Base-by-base conservation (phyloP, 2,113 vertebrate genomes). In the Oophaga pumilio region DNA sequence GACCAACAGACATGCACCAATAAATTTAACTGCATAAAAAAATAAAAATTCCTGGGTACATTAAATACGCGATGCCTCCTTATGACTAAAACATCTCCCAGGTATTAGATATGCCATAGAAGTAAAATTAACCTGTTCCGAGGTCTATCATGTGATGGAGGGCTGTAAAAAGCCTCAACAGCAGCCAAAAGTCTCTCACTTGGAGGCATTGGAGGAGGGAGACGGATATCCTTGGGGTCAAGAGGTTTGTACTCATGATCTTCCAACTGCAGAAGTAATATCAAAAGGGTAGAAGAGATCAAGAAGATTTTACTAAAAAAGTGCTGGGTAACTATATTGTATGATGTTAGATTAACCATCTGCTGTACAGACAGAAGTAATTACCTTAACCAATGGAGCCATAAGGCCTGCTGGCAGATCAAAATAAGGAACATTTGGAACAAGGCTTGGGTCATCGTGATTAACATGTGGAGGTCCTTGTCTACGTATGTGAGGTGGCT, bases 131-230 rank as follows among this genome's bases (percentile, higher is more conserved):
- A 99, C 98, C 98, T 99, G 96, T 99, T 99, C 33, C 98, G 94
- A 26, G 98, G 98, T 89, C 98, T 94, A 93, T 99, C 97, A 10
- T 99, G 98, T 82, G 98, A 99, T 0, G 98, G 98, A 0, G 98
- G 98, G 82, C 98, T 99, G 91, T 99, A 99, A 91, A 99, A 99
- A 60, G 98, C 98, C 91, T 99, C 97, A 43, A 99, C 98, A 0
- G 98, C 98, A 13, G 98, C 98, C 81, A 99, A 94, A 9, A 99
- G 93, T 49, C 98, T 95, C 83, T 99, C 98, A 53, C 97, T 99
- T 49, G 98, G 98, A 0, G 98, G 98, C 98, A 99, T 99, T 9
- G 98, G 98, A 26, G 98, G 98, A 0, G 98, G 98, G 87, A 99
- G 94, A 76, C 98, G 95, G 87, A 99, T 99, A 89, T 99, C 98